Evolutionary conservation across 2,797 vertebrate species (phyloP).

Genomic region (Coregonus sp.): DNA sequence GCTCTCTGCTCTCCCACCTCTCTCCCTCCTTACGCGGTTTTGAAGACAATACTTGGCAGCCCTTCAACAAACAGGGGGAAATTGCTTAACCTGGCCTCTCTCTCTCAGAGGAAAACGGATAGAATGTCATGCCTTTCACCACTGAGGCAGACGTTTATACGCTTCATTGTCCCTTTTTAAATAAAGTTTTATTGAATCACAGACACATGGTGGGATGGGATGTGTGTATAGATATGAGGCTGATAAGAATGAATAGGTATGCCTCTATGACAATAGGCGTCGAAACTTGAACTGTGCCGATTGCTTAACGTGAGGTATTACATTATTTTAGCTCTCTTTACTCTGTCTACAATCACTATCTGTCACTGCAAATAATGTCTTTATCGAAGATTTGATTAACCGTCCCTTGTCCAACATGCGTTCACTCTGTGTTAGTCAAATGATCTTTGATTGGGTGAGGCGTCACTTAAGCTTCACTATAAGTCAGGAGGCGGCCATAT

Average conservation of each 20-base stretch:
- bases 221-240: neutral
- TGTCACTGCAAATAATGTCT: neutral
- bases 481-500: neutral
- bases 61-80: conserved; percentile 1
- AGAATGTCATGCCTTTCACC: no score
- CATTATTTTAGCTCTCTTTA: neutral
- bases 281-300: neutral
- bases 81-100: neutral
- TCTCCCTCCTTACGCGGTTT: neutral
- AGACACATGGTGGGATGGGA: neutral
- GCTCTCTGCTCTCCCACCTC: neutral
- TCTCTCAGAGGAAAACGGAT: neutral
- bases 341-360: neutral
- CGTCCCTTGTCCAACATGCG: neutral
- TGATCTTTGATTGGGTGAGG: neutral
- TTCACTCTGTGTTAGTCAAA: neutral
- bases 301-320: neutral
- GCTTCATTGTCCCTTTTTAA: neutral
- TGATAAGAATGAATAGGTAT: neutral
- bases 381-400: neutral
- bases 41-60: neutral
- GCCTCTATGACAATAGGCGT: neutral
- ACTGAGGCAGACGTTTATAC: neutral
- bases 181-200: neutral
- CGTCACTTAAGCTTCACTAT: neutral